Base-by-base conservation (phyloP, 2,888 invertebrate species). In the Pristionchus entomophagus region DNA sequence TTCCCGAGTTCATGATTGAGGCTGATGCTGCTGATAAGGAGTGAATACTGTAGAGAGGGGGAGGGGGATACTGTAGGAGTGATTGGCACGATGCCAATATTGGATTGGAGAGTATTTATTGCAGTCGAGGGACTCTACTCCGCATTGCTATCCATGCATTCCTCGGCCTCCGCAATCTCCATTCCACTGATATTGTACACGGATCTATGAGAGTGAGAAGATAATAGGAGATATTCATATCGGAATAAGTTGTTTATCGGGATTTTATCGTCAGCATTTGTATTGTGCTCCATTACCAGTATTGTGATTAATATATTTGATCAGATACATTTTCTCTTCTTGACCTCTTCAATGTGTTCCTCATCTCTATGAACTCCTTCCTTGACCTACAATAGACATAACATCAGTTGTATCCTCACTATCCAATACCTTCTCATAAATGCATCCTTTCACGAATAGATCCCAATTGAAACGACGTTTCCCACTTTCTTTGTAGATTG, bases 1-100 rank as follows among this genome's bases (percentile, higher is more conserved):
- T 73, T 73, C 73, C 73, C n/a, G 73, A 73, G 26, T 73, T 73
- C 41, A 41, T 73, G 73, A 22, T 73, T n/a, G 73, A 73, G 26
- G 73, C 73, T 12, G 73, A 73, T 45, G 10, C 73, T 5, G 41
- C 73, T 17, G 73, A 73, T 26, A 73, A 73, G 19, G 73, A 73
- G 73, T 73, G 26, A 41, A 41, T 41, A 26, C 38, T 73, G 41
- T 45, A 73, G 41, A 32, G 14, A 35, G 14, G n/a, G n/a, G n/a
- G n/a, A n/a, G n/a, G n/a, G 26, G 12, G 26, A 3, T 22, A 69
- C 38, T 41, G 69, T 19, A 17, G 10, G 22, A 4, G 3, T 73
- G 32, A n/a, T 45, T 14, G 32, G 38, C 45, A 2, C n/a, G n/a
- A n/a, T n/a, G n/a, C n/a, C n/a, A n/a, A n/a, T n/a, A n/a, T n/a